Base-by-base conservation (phyloP, 2,113 vertebrate genomes). In the Felis chaus region DNA sequence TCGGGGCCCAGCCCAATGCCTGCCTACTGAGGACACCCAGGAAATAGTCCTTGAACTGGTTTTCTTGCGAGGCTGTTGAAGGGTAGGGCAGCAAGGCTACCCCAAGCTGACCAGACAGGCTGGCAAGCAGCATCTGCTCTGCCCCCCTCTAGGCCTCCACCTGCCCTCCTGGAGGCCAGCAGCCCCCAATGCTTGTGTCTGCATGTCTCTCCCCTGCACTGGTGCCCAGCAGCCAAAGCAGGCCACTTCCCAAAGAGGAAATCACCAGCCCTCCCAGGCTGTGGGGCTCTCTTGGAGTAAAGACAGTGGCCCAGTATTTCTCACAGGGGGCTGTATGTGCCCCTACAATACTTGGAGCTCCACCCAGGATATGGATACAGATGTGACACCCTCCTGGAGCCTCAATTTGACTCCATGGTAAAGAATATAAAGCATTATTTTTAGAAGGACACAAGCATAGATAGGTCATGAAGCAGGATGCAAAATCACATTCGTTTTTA, bases 271-370 rank as follows among this genome's bases (percentile, higher is more conserved):
- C 53, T 45, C 25, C 4, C 27, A 71, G n/a, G 3, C 25, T 36
- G 19, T 15, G 39, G 33, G 39, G 15, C 11, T 69, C 27, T 61
- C 73, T 79, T 71, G 55, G 73, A 71, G 63, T 33, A 63, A 90
- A 78, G 50, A 63, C 7, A 11, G 39, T n/a, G 27, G 29, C n/a
- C 53, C 66, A 36, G 55, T 8, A 25, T 45, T 53, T 50, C 55
- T 41, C n/a, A 3, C 31, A 1, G 15, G 5, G 4, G 39, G 1
- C 31, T 63, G 9, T 63, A 3, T 0, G 0, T 16, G 53, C 19
- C 73, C 65, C 41, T 31, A 31, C 57, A 18, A 33, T 12, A 50
- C 45, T 36, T 19, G 68, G 57, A 82, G 55, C 55, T 53, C 53
- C 29, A 16, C 41, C 65, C n/a, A 3, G 53, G n/a, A 68, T 1